These are phyloP conservation scores for Podocnemis expansa DNA, from an alignment of 2,113 vertebrate species.

Conservation along the genomic window DNA sequence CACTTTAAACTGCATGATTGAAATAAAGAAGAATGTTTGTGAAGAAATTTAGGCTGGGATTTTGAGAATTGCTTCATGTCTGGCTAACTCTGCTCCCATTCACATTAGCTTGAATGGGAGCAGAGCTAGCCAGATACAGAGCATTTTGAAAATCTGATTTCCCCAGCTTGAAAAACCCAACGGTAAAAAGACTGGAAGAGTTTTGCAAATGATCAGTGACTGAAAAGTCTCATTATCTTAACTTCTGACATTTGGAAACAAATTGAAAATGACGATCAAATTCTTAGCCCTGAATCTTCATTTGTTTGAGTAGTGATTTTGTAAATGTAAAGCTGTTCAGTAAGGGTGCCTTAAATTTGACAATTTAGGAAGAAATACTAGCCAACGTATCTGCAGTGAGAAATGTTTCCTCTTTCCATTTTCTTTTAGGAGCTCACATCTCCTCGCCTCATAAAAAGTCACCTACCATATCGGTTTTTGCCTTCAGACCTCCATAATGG, in stretches of 20 bases:
- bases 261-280: not conserved
- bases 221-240: not conserved
- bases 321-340: not conserved
- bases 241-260: not conserved
- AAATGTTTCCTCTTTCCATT: not conserved
- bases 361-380: not conserved
- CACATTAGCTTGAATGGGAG: not conserved
- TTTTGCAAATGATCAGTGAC: not conserved
- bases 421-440: conserved; percentile 90
- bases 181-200: not conserved
- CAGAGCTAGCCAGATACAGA: not conserved
- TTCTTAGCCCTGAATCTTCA: not conserved
- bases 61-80: not conserved
- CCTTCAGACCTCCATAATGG: conserved; percentile 94
- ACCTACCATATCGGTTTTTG: conserved; percentile 94
- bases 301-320: not conserved
- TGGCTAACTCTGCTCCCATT: not conserved
- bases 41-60: not conserved
- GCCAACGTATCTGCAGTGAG: not conserved
- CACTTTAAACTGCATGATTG: not conserved
- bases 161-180: not conserved
- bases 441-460: conserved; percentile 97
- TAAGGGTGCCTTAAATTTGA: not conserved
- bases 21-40: not conserved
- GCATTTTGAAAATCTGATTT: not conserved